Base-by-base conservation (phyloP, 2,888 invertebrate genomes). In the Pheosia tremula region DNA sequence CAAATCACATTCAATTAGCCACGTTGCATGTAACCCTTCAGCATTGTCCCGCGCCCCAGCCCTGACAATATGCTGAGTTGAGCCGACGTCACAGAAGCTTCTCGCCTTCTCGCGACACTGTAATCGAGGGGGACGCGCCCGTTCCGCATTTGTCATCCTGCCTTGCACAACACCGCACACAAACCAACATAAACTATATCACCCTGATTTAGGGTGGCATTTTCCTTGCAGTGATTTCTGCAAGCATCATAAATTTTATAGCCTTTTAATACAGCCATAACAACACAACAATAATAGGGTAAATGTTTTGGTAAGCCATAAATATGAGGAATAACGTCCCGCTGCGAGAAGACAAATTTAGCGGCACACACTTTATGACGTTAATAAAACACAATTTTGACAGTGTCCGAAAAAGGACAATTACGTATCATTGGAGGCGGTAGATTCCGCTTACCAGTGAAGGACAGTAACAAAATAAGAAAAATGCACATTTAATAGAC, bases 271-370 rank as follows among this genome's bases (percentile, higher is more conserved):
- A 92, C 89, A 90, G 92, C 91, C 89, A 88, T 93, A 93, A 91
- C 88, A 88, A 85, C 89, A 84, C 82, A 85, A 89, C 90, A 91
- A 91, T 93, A 93, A 92, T 91, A 91, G 93, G 91, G 90, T 88
- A 93, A 93, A 93, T 93, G 93, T 93, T 93, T 93, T 93, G 93
- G 92, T 91, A 90, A 90, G 87, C 88, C 91, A 91, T 93, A 91
- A 92, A 93, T 92, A 90, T 88, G 86, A 85, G 87, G 80, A 82
- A 85, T 84, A 81, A 82, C 83, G 77, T 85, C 85, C 86, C 83
- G 88, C 86, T 81, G 88, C 74, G 88, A 74, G 81, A 74, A 78
- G 85, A 88, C 88, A 87, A 89, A 90, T 89, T 88, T 73, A 78
- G 79, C 77, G 76, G 84, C 81, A 84, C 82, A 80, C 68, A 66